These are phyloP conservation scores for Dendrolimus houi DNA, from an alignment of 2,888 invertebrate species.

Conservation along the genomic window DNA sequence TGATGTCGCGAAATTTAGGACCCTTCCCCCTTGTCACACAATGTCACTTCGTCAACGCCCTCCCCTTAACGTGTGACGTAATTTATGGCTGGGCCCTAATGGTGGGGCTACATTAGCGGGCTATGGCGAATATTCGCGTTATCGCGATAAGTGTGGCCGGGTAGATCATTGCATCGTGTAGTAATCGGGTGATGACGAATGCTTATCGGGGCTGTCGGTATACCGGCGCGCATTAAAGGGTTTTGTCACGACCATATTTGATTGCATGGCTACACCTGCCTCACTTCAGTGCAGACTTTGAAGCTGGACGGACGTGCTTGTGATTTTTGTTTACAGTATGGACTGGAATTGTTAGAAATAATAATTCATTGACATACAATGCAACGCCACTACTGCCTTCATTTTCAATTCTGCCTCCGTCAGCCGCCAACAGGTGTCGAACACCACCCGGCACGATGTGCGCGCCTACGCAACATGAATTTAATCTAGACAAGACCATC, in stretches of 20 bases:
- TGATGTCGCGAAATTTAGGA: too few species aligned
- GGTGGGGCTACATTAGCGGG: neutral
- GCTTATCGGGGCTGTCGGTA: neutral
- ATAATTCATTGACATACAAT: neutral
- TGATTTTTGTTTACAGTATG: neutral
- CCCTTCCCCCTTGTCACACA: too few species aligned
- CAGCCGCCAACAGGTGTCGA: too few species aligned
- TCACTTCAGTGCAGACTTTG: neutral
- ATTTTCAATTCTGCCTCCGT: too few species aligned
- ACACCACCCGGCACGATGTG: too few species aligned
- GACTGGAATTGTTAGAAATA: neutral
- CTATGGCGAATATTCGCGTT: neutral
- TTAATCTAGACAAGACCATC: too few species aligned
- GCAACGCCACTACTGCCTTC: too few species aligned
- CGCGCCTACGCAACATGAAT: too few species aligned
- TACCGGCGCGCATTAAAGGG: neutral
- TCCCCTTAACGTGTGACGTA: too few species aligned
- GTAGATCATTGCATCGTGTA: neutral
- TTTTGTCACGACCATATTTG: neutral
- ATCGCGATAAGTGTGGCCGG: neutral
- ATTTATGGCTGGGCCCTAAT: too few species aligned
- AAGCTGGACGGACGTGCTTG: neutral
- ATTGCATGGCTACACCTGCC: neutral
- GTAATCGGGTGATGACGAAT: neutral
- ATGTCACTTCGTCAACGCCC: too few species aligned